phyloP scores from a whole-genome alignment of 2,113 vertebrate species.

The Calidris pygmaea region DNA sequence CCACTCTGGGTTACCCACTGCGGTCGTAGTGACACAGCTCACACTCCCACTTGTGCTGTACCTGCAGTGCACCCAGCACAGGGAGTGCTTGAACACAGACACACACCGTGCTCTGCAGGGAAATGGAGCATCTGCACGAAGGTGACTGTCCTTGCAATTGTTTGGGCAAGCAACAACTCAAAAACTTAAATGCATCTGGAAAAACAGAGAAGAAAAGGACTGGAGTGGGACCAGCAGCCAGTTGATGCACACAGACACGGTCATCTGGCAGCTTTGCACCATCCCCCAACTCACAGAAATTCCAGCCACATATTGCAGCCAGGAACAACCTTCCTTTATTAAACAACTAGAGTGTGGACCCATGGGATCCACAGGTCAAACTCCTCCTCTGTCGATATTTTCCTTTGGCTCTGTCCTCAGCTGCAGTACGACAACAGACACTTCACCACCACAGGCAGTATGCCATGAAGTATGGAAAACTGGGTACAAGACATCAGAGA shows the following conservation, averaged over 20 bases:
- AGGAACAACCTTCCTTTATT: neutral
- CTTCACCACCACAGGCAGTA: rapidly evolving
- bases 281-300: neutral
- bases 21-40: neutral
- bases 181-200: neutral
- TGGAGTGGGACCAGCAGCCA: neutral
- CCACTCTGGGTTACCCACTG: neutral
- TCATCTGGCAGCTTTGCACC: neutral
- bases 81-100: neutral
- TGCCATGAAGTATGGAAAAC: neutral
- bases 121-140: neutral
- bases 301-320: neutral
- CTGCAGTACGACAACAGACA: neutral
- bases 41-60: neutral
- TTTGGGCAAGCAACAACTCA: neutral
- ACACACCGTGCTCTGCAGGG: neutral
- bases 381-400: neutral
- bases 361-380: neutral
- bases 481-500: neutral
- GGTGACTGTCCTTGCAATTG: neutral
- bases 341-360: neutral
- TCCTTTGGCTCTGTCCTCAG: neutral
- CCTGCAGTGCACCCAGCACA: rapidly evolving
- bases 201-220: neutral
- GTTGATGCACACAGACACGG: rapidly evolving